Evolutionary conservation across 2,888 invertebrate species (phyloP), one percentile per base, ranked within the genome.

Genomic region (Stenchaetothrips biformis): DNA sequence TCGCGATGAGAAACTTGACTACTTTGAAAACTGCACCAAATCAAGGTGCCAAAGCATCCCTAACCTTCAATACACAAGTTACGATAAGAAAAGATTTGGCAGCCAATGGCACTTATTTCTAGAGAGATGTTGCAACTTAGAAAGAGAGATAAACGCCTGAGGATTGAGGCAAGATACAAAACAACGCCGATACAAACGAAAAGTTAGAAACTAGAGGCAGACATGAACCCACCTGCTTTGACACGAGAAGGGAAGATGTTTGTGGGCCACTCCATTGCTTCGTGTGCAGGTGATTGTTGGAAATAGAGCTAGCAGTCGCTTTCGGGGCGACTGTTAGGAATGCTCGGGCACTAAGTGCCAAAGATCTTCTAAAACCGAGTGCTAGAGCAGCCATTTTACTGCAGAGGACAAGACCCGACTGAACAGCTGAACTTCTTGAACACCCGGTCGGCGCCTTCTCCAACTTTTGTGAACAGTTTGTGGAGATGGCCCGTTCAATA

Each of bases 301-400:
- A 82, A 37, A 82, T 21, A 37, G 81, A 81, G 49, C 81, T 79
- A 48, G 78, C 78, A 13, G 79, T 77, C 13, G 82, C 81, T 81
- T 81, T 82, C 13, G 80, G 48, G 18, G 82, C 77, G 3, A 81
- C 78, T 47, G 81, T 79, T 78, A 79, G 81, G 74, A 82, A 81
- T 21, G 81, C 80, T 48, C 80, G 79, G 78, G 82, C 82, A 80
- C 80, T 80, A 53, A 78, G 79, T n/a, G 78, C 67, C 80, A 82
- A 80, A 78, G 81, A 62, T 78, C 78, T 79, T 77, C 80, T 74
- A 80, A 83, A 79, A 77, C 82, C 81, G 80, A 82, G 82, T 21
- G 82, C 83, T 53, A 83, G 81, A 77, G 83, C 83, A 77, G 83
- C 82, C 83, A 83, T 83, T 81, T 82, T 81, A 21, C 67, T 67